These are phyloP conservation scores for Andrena trimmerana DNA, from an alignment of 2,888 invertebrate species.

Conservation along the genomic window DNA sequence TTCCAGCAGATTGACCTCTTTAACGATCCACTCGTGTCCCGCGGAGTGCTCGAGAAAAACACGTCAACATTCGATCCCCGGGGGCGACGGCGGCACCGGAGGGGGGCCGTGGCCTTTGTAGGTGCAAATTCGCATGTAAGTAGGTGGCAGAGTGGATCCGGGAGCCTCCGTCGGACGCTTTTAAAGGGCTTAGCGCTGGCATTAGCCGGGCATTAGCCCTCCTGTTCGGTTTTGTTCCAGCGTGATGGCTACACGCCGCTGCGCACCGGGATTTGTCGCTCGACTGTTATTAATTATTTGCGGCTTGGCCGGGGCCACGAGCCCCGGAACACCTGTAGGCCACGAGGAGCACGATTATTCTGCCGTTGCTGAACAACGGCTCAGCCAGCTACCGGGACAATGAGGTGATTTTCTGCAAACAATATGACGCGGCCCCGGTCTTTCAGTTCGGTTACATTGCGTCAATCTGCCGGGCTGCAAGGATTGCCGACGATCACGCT, in stretches of 20 bases:
- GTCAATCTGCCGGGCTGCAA: background rate
- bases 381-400: conserved; percentile 29
- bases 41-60: conserved; percentile 27
- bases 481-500: background rate
- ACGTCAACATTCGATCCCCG: conserved; percentile 8
- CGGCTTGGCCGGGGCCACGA: conserved; percentile 44
- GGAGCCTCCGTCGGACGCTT: conserved; percentile 62
- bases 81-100: no score
- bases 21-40: conserved; percentile 13
- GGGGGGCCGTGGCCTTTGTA: conserved; percentile 58
- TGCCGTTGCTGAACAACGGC: conserved; percentile 29
- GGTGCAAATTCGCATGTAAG: conserved; percentile 77
- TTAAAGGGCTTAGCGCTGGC: conserved; percentile 73
- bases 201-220: conserved; percentile 71
- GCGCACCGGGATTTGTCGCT: conserved; percentile 67
- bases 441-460: conserved; percentile 31
- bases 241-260: conserved; percentile 48
- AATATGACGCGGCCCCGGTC: conserved; percentile 20
- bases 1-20: conserved; percentile 51
- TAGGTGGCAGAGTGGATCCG: conserved; percentile 61
- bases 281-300: conserved; percentile 73
- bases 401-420: conserved; percentile 48
- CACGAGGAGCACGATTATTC: conserved; percentile 47
- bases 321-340: conserved; percentile 63
- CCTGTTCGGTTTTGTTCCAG: conserved; percentile 62